phyloP scores from a whole-genome alignment of 2,888 invertebrate genomes.

The Chymomyza amoena region DNA sequence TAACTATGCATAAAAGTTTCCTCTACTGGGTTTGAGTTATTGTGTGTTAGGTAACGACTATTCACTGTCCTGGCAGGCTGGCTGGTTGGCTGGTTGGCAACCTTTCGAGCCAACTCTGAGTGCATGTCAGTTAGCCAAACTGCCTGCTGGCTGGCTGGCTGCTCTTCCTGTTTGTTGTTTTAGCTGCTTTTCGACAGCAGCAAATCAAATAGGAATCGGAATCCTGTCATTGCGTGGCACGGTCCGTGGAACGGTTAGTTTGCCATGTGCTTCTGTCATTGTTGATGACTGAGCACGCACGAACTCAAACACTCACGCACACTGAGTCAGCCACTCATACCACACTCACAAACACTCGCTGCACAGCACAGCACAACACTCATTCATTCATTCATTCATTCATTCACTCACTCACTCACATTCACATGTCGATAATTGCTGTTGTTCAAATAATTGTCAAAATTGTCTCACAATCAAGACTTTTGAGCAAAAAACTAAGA shows the following conservation, averaged over 20 bases:
- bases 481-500: background rate
- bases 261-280: background rate
- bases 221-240: constrained; percentile 52
- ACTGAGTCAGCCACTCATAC: background rate
- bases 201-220: constrained; percentile 56
- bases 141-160: background rate
- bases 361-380: background rate
- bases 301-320: background rate
- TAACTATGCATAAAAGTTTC: background rate
- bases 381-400: constrained; percentile 22
- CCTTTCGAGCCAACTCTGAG: background rate
- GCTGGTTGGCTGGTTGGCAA: background rate
- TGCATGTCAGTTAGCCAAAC: background rate
- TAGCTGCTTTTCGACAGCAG: constrained; percentile 51
- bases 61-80: background rate
- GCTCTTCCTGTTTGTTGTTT: constrained; percentile 18
- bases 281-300: background rate
- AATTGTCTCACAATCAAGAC: constrained; percentile 27
- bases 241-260: background rate
- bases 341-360: too few relatives aligned
- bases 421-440: constrained; percentile 54
- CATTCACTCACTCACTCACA: constrained; percentile 37
- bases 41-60: background rate
- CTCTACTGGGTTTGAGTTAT: background rate
- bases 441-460: constrained; percentile 46